phyloP scores from a whole-genome alignment of 2,888 invertebrate genomes.

The Macrosiphum euphorbiae region DNA sequence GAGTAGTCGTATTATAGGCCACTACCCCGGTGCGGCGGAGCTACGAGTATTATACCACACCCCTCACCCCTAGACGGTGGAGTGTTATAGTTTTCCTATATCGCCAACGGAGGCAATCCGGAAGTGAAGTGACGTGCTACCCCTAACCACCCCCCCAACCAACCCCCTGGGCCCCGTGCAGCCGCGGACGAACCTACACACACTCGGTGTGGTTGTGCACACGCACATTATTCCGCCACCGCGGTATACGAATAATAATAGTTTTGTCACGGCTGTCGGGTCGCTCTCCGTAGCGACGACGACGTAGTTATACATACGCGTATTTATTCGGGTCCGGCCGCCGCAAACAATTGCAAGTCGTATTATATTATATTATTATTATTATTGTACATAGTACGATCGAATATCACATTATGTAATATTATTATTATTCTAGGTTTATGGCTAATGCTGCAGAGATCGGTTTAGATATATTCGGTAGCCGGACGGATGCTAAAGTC shows the following conservation, averaged over 20 bases:
- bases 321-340: constrained; percentile 22
- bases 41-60: neutral
- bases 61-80: neutral
- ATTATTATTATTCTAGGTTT: neutral
- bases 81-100: constrained; percentile 11
- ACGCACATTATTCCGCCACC: neutral
- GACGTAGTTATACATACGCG: neutral
- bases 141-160: neutral
- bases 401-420: too few relatives aligned
- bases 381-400: too few relatives aligned
- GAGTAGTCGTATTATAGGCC: neutral
- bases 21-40: neutral
- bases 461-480: neutral
- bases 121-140: constrained; percentile 35
- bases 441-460: neutral
- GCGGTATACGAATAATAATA: constrained; percentile 8
- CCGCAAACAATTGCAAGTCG: constrained; percentile 4
- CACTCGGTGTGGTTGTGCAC: neutral
- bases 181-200: neutral
- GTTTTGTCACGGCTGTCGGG: constrained; percentile 58
- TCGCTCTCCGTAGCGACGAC: neutral
- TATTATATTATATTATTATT: too few relatives aligned
- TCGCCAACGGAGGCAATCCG: constrained; percentile 17
- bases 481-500: too few relatives aligned
- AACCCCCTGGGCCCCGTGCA: neutral